These are phyloP conservation scores for Brachyhypopomus occidentalis DNA, from an alignment of 2,113 vertebrate genomes.

Conservation along the genomic window DNA sequence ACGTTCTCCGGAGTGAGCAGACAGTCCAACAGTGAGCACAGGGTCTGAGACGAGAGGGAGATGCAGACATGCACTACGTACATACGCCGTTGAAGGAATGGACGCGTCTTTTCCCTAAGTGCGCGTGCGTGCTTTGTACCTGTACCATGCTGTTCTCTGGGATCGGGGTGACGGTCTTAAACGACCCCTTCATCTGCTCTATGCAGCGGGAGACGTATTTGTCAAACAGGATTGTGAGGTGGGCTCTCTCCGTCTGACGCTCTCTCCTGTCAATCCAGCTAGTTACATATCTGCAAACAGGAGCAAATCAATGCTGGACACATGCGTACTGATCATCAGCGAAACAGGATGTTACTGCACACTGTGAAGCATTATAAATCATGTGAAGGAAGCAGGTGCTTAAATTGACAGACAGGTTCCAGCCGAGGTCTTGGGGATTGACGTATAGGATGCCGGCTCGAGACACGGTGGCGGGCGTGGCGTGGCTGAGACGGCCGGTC, in stretches of 20 bases:
- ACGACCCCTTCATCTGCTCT: conserved; percentile 76
- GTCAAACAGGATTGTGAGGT: conserved; percentile 77
- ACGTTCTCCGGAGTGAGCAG: conserved; percentile 78
- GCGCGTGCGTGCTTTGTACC: conserved; percentile 55
- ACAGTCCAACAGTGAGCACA: conserved; percentile 79
- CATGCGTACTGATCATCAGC: neutral
- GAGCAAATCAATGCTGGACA: neutral
- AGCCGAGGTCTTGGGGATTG: conserved; percentile 78
- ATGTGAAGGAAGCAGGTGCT: neutral
- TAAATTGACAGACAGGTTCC: conserved; percentile 71
- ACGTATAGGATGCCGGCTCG: conserved; percentile 73
- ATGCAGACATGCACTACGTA: neutral
- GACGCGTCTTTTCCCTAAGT: neutral
- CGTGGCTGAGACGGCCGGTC: conserved; percentile 73
- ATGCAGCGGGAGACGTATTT: conserved; percentile 73
- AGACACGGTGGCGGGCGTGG: conserved; percentile 75
- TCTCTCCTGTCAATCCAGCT: conserved; percentile 75
- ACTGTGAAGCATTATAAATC: neutral
- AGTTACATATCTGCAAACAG: conserved; percentile 65
- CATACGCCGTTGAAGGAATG: neutral
- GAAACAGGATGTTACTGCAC: too few relatives aligned
- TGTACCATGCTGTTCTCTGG: conserved; percentile 80
- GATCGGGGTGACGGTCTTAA: conserved; percentile 76
- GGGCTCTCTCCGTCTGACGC: conserved; percentile 76
- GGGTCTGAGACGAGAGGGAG: conserved; percentile 64